These are phyloP conservation scores for Elephas maximus DNA, from an alignment of 2,113 vertebrate genomes.

Conservation along the genomic window DNA sequence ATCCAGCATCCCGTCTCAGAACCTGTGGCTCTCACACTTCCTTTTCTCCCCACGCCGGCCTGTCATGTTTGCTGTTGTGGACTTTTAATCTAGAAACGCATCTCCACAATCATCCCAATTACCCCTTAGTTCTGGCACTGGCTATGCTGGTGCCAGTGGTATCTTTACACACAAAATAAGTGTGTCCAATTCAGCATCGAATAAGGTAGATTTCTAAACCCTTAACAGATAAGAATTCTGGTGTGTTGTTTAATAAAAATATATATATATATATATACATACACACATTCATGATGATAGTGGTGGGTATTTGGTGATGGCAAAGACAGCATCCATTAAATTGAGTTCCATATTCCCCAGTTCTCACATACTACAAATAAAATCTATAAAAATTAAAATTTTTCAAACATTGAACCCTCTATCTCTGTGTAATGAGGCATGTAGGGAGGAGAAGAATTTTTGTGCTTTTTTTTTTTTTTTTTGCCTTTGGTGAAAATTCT, in stretches of 20 bases:
- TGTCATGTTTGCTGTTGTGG: background rate
- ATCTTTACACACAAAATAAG: background rate
- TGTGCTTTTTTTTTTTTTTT: slow-evolving; percentile 71
- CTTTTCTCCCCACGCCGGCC: slow-evolving; percentile 5
- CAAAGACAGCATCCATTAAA: slow-evolving; percentile 48
- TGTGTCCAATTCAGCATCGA: background rate
- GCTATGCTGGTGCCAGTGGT: background rate
- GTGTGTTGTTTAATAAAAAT: background rate
- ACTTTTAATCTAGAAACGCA: background rate
- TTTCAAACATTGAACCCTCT: slow-evolving; percentile 76
- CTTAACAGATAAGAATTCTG: slow-evolving; percentile 14
- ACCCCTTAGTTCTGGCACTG: background rate
- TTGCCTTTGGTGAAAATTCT: slow-evolving; percentile 78
- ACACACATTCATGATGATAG: background rate
- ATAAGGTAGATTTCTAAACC: background rate
- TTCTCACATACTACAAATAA: slow-evolving; percentile 73
- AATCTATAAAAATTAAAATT: slow-evolving; percentile 74
- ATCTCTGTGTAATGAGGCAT: slow-evolving; percentile 79
- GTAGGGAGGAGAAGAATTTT: slow-evolving; percentile 70
- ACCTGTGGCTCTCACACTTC: slow-evolving; percentile 35
- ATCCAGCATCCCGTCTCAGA: slow-evolving; percentile 38
- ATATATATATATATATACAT: too few relatives aligned
- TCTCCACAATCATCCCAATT: background rate
- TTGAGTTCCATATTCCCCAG: slow-evolving; percentile 49
- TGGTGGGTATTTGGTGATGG: background rate